Evolutionary conservation across 2,797 vertebrate species (phyloP), one percentile per base, ranked within the genome.

Genomic region (Sardinella longiceps): DNA sequence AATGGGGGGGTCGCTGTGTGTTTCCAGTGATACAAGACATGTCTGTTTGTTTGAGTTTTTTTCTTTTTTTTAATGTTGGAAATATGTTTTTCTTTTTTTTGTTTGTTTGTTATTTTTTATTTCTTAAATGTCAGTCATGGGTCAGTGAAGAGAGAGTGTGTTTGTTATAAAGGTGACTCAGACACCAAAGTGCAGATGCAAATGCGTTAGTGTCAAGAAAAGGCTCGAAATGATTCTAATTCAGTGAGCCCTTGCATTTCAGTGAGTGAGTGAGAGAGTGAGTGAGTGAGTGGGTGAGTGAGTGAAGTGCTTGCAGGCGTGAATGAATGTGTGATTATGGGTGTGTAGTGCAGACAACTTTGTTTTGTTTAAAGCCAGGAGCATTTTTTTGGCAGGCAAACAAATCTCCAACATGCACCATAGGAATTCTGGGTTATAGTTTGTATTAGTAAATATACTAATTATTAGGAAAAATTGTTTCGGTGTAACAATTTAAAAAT

Each of bases 331-430:
- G 84, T 83, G 84, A 39, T 86, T 89, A 84, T 88, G 84, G 53
- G 80, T 86, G 84, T 85, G 80, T 84, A 58, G 81, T 70, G 63
- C 63, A 77, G 6, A 77, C 20, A 43, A 18, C 14, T 39, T 77
- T 77, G 33, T 43, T 39, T 43, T 77, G 33, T 43, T 43, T 77
- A 23, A 77, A 77, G 70, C 70, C 70, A 63, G 84, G 86, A 82
- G 87, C 87, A 88, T 84, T 87, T 84, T 91, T 93, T 90, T 88
- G 88, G 92, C 94, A 95, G 94, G 93, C 94, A 93, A 91, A 92
- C 93, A 90, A 91, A 92, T 93, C 94, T 89, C 91, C 92, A 94
- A 95, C 94, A 95, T 95, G 95, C 95, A 94, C 91, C 91, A 90
- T 90, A 95, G 94, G 94, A 96, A 96, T 96, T 95, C 94, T 96